A percentile compares a stretch with the other conserved stretches of the same genome.
Evolutionary conservation across 1,140 invertebrate species (phyloP).

Genomic region (Brachionus asplanchnoidis): DNA sequence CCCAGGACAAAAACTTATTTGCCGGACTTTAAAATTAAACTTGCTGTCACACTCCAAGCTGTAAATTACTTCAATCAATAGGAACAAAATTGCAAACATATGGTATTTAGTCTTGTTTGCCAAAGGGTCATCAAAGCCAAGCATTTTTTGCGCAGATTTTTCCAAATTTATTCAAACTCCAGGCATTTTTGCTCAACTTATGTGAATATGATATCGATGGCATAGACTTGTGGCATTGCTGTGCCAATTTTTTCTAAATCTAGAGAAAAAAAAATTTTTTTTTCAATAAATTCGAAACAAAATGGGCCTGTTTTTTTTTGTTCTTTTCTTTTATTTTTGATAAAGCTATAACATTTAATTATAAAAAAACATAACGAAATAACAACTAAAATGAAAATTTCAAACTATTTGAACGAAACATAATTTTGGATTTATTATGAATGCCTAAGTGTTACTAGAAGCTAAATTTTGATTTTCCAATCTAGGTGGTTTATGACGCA

Average conservation of each 20-base stretch:
- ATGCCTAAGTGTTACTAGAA: slow-evolving; percentile 21
- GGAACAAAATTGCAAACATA: background rate
- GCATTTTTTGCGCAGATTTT: background rate
- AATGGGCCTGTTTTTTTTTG: background rate
- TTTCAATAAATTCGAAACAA: background rate
- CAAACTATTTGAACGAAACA: background rate
- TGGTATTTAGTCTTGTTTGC: background rate
- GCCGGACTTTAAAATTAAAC: background rate
- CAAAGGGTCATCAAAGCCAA: background rate
- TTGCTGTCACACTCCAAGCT: background rate
- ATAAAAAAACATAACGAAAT: background rate
- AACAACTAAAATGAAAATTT: background rate
- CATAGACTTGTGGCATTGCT: background rate
- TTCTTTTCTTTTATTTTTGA: background rate
- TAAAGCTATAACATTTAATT: background rate
- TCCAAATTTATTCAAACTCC: background rate
- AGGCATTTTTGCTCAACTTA: background rate
- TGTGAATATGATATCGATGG: background rate
- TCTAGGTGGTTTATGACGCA: background rate
- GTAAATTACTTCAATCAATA: background rate
- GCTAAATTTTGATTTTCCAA: slow-evolving; percentile 17
- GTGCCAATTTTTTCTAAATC: background rate
- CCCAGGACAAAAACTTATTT: background rate
- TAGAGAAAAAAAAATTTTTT: background rate
- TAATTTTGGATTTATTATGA: slow-evolving; percentile 35